Conservation (phyloP, 2,888 invertebrate species). For the Neoascia interrupta region DNA sequence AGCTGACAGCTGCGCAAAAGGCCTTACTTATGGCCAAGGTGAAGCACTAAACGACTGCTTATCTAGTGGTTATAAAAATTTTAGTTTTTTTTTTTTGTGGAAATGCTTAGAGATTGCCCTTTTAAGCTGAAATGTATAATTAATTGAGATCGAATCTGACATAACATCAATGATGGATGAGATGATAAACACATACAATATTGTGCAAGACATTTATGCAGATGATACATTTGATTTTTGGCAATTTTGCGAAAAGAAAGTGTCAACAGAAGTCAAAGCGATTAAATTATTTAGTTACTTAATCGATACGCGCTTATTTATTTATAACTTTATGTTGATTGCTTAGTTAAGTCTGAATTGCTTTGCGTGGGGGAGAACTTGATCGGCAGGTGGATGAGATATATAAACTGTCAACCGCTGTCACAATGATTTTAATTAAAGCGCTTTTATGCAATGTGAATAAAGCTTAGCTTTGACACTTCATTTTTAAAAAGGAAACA, state of each 20-base stretch:
- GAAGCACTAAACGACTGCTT: no score
- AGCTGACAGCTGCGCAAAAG: slow-evolving; percentile 1
- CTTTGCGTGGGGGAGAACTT: slow-evolving; percentile 41
- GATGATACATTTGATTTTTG: no score
- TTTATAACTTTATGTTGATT: slow-evolving; percentile 30
- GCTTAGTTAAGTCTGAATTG: slow-evolving; percentile 5
- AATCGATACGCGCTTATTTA: slow-evolving; percentile 6
- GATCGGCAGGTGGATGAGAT: slow-evolving; percentile 20
- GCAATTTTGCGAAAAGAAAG: slow-evolving; percentile 38
- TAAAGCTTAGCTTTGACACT: no score
- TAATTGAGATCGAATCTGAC: neutral
- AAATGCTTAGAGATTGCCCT: neutral
- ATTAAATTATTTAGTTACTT: no score
- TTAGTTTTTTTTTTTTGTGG: no score
- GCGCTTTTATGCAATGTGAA: no score
- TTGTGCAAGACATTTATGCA: slow-evolving; percentile 12
- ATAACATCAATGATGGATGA: slow-evolving; percentile 5
- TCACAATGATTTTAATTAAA: no score
- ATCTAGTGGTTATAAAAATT: neutral
- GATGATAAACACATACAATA: no score
- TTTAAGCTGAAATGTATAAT: neutral
- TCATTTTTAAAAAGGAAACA: no score
- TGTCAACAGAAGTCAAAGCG: slow-evolving; percentile 3
- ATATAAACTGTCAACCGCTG: slow-evolving; percentile 24
- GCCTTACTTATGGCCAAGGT: slow-evolving; percentile 5